These are phyloP conservation scores for Petrophora chlorosata DNA, from an alignment of 2,888 invertebrate genomes.

Conservation along the genomic window DNA sequence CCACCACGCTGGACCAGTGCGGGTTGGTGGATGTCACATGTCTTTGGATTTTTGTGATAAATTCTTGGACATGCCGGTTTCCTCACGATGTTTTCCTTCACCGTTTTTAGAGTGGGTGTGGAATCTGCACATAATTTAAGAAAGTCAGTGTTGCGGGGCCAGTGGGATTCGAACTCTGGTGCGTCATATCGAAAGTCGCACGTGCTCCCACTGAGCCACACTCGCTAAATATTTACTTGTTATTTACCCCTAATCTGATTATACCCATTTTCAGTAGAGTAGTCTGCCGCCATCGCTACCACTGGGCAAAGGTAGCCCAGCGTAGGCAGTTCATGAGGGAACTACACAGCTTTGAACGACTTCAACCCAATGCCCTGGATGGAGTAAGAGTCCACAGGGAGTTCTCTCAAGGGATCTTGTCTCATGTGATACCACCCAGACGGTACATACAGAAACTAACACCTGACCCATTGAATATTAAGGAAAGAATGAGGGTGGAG, in stretches of 20 bases:
- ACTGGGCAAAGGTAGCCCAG: constrained; percentile 76
- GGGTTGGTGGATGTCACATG: too few species aligned
- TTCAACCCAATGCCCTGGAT: constrained; percentile 85
- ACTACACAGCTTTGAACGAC: constrained; percentile 83
- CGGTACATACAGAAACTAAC: constrained; percentile 73
- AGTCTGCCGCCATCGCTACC: constrained; percentile 86
- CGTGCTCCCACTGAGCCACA: too few species aligned
- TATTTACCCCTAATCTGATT: not conserved
- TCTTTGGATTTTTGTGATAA: too few species aligned
- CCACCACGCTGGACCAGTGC: too few species aligned
- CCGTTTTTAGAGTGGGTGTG: too few species aligned
- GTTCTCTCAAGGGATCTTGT: constrained; percentile 83
- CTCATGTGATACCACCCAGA: constrained; percentile 75
- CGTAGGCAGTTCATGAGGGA: constrained; percentile 85
- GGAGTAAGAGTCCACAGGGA: constrained; percentile 86
- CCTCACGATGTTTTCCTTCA: too few species aligned
- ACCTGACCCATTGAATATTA: constrained; percentile 64
- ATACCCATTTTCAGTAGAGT: constrained; percentile 77
- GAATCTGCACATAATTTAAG: too few species aligned
- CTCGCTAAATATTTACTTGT: too few species aligned
- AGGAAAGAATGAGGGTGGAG: constrained; percentile 73
- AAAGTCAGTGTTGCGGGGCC: too few species aligned
- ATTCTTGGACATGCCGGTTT: too few species aligned
- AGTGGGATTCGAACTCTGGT: too few species aligned
- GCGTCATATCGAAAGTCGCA: too few species aligned